A percentile compares a stretch with the other conserved stretches of the same genome.
These are phyloP conservation scores for Drymonia ruficornis DNA, from an alignment of 2,888 invertebrate species.

Conservation along the genomic window DNA sequence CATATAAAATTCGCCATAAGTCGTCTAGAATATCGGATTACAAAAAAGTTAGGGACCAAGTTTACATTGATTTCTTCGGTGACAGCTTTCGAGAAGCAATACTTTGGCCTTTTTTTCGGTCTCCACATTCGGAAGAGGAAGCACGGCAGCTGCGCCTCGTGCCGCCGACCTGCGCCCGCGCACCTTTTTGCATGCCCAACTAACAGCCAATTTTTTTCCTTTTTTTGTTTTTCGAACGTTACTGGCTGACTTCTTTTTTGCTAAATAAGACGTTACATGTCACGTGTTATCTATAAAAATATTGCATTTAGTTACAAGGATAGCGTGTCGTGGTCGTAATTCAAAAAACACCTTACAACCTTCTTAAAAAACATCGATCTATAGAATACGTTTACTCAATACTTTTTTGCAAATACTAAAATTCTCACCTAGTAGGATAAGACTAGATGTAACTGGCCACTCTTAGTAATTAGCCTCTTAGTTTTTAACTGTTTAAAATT, in stretches of 20 bases:
- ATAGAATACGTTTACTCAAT: too few species aligned
- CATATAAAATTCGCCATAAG: neutral
- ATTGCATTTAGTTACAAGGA: conserved; percentile 6
- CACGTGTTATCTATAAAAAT: conserved; percentile 37
- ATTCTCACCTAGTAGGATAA: too few species aligned
- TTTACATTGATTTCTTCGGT: conserved; percentile 59
- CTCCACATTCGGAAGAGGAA: conserved; percentile 77
- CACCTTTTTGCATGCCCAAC: conserved; percentile 72
- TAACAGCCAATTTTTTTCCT: conserved; percentile 58
- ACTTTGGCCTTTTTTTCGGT: conserved; percentile 55
- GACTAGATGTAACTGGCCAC: too few species aligned
- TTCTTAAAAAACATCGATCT: too few species aligned
- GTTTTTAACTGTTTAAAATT: too few species aligned
- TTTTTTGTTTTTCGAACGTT: conserved; percentile 60
- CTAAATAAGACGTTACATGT: conserved; percentile 37
- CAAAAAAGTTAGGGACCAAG: conserved; percentile 33
- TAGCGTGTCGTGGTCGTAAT: neutral
- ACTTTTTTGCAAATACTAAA: too few species aligned
- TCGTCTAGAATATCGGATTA: conserved; percentile 29
- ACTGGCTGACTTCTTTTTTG: conserved; percentile 40
- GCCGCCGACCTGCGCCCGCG: conserved; percentile 65
- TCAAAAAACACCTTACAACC: too few species aligned
- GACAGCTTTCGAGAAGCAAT: conserved; percentile 70
- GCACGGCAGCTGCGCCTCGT: conserved; percentile 79
- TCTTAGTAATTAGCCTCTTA: too few species aligned